Conservation (phyloP, 1,140 invertebrate species). For the Patella vulgata region DNA sequence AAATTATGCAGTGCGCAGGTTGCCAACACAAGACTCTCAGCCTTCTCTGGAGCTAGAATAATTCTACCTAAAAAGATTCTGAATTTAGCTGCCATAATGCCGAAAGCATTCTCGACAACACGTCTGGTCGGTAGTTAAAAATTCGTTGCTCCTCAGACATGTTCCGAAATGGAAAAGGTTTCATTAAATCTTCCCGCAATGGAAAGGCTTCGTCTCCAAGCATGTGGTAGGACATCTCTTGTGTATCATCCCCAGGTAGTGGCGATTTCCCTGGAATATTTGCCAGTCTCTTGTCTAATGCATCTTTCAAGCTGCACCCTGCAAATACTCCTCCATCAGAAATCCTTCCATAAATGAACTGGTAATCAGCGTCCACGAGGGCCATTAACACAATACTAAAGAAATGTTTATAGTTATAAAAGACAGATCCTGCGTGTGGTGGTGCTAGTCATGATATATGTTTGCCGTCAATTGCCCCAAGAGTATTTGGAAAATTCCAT, state of each 20-base stretch:
- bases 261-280: conserved; percentile 9
- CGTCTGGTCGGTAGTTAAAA: conserved; percentile 68
- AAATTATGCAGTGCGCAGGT: conserved; percentile 16
- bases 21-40: conserved; percentile 6
- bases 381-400: conserved; percentile 59
- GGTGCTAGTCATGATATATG: conserved; percentile 45
- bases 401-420: conserved; percentile 60
- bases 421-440: conserved; percentile 47
- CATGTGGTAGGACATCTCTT: conserved; percentile 61
- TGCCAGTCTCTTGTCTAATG: conserved; percentile 5
- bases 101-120: conserved; percentile 37
- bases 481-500: conserved; percentile 4
- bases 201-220: conserved; percentile 69
- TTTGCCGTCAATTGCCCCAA: neutral
- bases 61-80: conserved; percentile 18
- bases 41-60: conserved; percentile 20
- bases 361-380: conserved; percentile 62
- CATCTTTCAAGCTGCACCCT: conserved; percentile 5
- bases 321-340: conserved; percentile 20
- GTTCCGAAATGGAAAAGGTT: conserved; percentile 66
- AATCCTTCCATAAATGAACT: conserved; percentile 47
- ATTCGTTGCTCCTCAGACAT: conserved; percentile 61
- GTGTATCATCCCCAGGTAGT: neutral
- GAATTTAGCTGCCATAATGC: conserved; percentile 23
- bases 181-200: conserved; percentile 62